These are phyloP conservation scores for Caenorhabditis sp. DNA, from an alignment of 2,888 invertebrate genomes.

Conservation along the genomic window DNA sequence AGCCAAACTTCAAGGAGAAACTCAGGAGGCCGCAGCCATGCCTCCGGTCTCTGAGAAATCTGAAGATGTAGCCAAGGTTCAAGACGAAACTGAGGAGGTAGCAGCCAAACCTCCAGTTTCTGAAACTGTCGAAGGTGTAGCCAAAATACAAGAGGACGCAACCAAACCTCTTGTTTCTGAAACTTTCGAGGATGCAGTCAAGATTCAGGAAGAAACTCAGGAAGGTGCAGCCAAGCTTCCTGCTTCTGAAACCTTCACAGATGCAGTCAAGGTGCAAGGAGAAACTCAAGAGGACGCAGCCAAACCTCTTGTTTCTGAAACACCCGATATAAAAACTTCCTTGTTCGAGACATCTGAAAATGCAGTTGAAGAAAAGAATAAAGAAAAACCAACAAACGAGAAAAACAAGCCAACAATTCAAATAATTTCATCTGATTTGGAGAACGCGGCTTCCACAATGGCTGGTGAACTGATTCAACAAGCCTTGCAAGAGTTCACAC, in stretches of 20 bases:
- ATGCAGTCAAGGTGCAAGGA: neutral
- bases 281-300: neutral
- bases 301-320: neutral
- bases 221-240: neutral
- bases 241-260: neutral
- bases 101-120: conserved; percentile 12
- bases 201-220: neutral
- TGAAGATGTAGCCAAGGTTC: conserved; percentile 3
- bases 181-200: neutral
- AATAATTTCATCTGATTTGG: neutral
- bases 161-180: conserved; percentile 2
- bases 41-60: neutral
- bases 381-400: neutral
- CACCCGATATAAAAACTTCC: no score
- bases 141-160: conserved; percentile 6
- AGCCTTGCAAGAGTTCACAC: neutral
- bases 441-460: neutral
- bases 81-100: neutral
- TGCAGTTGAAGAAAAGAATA: neutral
- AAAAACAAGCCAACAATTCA: neutral
- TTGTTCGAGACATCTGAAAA: neutral
- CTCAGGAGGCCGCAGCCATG: neutral
- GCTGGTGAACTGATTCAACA: neutral
- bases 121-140: neutral
- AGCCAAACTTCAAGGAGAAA: neutral